A percentile compares a stretch with the other conserved stretches of the same genome.
Evolutionary conservation across 1,140 invertebrate genomes (phyloP).

Genomic region (Gryllus bimaculatus): DNA sequence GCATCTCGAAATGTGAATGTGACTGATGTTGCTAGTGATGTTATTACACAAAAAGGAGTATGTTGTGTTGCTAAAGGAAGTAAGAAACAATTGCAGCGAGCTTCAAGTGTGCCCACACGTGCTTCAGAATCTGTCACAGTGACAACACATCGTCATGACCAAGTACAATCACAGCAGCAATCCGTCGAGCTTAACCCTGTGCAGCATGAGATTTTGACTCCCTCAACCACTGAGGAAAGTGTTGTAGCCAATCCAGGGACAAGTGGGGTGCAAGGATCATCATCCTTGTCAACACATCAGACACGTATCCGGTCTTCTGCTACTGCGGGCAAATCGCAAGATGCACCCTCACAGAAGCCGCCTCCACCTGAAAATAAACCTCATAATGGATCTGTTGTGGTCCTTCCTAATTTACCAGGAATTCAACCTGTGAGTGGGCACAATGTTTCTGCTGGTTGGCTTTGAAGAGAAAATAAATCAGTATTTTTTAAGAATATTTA

Average conservation of each 20-base stretch:
- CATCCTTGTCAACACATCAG: constrained; percentile 17
- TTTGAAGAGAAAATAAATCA: constrained; percentile 32
- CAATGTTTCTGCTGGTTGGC: constrained; percentile 50
- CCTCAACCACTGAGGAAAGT: constrained; percentile 45
- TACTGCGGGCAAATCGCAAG: not conserved
- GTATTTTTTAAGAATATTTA: constrained; percentile 1
- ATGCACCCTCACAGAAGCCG: not conserved
- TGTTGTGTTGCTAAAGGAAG: constrained; percentile 26
- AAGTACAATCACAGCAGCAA: constrained; percentile 12
- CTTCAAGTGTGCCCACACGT: constrained; percentile 48
- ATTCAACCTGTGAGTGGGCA: constrained; percentile 53
- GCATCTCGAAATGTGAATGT: constrained; percentile 52
- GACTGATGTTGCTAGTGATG: constrained; percentile 25
- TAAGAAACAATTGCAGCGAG: constrained; percentile 42
- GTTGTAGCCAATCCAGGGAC: constrained; percentile 28
- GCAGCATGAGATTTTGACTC: constrained; percentile 31
- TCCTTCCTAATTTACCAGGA: constrained; percentile 45
- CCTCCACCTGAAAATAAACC: constrained; percentile 21
- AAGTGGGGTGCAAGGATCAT: constrained; percentile 9
- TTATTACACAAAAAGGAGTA: constrained; percentile 28
- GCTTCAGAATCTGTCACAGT: constrained; percentile 22
- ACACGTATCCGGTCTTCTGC: not conserved
- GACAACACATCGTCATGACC: constrained; percentile 8
- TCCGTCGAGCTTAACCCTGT: constrained; percentile 7
- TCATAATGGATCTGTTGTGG: constrained; percentile 38